These are phyloP conservation scores for Gibbula magus DNA, from an alignment of 2,888 invertebrate species.

Conservation along the genomic window DNA sequence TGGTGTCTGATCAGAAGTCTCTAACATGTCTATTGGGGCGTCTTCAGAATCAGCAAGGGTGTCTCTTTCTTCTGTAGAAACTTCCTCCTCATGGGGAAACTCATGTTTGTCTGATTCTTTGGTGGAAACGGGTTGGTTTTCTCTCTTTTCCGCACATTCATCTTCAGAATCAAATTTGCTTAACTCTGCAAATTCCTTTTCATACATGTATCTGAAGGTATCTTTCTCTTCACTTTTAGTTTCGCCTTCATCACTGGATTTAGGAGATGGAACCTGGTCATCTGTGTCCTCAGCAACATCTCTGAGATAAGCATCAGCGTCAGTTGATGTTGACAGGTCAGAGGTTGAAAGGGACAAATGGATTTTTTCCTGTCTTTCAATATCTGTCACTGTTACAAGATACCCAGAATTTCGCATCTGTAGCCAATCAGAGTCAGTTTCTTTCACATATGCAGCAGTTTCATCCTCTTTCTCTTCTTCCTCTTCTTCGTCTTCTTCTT, in stretches of 20 bases:
- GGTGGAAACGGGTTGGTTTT: background rate
- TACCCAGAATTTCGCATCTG: background rate
- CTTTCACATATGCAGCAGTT: background rate
- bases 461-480: background rate
- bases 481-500: background rate
- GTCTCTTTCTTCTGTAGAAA: background rate
- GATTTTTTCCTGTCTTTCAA: background rate
- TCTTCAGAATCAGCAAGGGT: background rate
- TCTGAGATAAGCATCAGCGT: background rate
- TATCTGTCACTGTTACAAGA: conserved; percentile 7
- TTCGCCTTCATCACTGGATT: background rate
- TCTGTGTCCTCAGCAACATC: background rate
- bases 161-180: background rate
- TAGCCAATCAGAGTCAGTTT: background rate
- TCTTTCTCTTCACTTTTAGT: background rate
- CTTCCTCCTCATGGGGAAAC: background rate
- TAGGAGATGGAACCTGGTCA: background rate
- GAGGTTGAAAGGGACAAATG: conserved; percentile 3
- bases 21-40: background rate
- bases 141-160: background rate
- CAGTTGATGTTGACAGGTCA: background rate
- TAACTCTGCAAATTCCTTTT: conserved; percentile 1
- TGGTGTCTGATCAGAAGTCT: too few relatives aligned
- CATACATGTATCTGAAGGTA: background rate
- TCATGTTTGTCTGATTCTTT: background rate